Evolutionary conservation across 2,888 invertebrate genomes (phyloP).

Genomic region (Eupeodes luniger): DNA sequence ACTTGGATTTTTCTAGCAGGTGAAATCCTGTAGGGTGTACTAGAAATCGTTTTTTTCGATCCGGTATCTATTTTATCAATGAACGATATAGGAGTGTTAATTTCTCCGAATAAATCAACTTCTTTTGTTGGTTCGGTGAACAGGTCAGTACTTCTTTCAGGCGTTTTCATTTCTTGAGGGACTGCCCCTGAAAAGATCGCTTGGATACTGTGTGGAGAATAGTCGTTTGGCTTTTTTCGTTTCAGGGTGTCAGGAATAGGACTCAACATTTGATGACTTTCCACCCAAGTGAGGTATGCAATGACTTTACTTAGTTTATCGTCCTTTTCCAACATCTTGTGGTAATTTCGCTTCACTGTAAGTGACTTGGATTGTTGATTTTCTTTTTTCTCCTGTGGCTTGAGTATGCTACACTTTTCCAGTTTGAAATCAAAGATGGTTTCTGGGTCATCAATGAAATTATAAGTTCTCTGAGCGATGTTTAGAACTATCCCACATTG

Average conservation of each 20-base stretch:
- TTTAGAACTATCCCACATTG: too few species aligned
- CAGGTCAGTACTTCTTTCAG: neutral
- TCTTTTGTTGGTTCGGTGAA: conserved; percentile 4
- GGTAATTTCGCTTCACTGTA: neutral
- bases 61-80: too few species aligned
- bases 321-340: neutral
- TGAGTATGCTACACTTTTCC: neutral
- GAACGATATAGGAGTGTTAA: too few species aligned
- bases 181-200: neutral
- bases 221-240: neutral
- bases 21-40: too few species aligned
- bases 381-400: neutral
- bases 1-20: too few species aligned
- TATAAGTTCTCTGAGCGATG: too few species aligned
- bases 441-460: too few species aligned
- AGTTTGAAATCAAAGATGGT: neutral
- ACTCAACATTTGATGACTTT: neutral
- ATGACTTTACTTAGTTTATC: neutral
- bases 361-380: neutral
- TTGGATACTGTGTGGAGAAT: neutral
- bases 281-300: neutral
- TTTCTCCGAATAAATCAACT: too few species aligned
- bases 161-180: neutral
- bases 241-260: conserved; percentile 1
- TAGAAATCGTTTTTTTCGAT: too few species aligned